Evolutionary conservation across 2,888 invertebrate genomes (phyloP).

Genomic region (Oscheius sp.): DNA sequence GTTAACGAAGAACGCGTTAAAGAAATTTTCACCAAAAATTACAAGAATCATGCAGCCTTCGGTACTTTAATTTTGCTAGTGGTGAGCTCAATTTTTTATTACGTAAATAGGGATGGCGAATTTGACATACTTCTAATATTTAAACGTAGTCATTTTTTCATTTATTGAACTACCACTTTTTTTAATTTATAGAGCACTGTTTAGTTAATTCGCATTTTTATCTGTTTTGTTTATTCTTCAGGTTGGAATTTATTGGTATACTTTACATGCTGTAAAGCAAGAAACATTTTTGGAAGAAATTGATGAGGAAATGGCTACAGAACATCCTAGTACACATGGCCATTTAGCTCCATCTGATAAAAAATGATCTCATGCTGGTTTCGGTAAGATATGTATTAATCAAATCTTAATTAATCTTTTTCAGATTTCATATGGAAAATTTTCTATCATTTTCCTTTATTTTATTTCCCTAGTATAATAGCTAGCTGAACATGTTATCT

Average conservation of each 20-base stretch:
- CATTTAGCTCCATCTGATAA: constrained; percentile 39
- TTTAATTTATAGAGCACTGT: too few species aligned
- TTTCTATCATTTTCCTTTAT: background rate
- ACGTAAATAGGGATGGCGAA: too few species aligned
- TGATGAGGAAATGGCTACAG: constrained; percentile 78
- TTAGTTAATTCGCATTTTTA: too few species aligned
- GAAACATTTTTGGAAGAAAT: constrained; percentile 94
- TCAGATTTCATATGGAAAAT: background rate
- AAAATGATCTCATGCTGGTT: background rate
- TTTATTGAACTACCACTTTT: too few species aligned
- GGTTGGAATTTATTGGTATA: constrained; percentile 84
- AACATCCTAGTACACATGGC: constrained; percentile 61
- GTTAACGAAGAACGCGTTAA: constrained; percentile 70
- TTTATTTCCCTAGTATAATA: constrained; percentile 6
- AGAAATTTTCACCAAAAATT: constrained; percentile 70
- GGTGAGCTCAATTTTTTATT: constrained; percentile 33
- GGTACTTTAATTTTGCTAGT: constrained; percentile 50
- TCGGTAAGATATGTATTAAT: background rate
- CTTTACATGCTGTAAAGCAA: constrained; percentile 87
- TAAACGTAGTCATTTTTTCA: too few species aligned
- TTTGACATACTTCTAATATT: too few species aligned
- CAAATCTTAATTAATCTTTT: background rate
- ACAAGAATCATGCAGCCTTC: constrained; percentile 65
- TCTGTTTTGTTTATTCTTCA: too few species aligned
- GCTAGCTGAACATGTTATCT: constrained; percentile 12